Percentiles rank a stretch among this genome's conserved stretches.
Conservation (phyloP, 37 sponge, comb jelly and placozoan species). For the Halichondria panicea region DNA sequence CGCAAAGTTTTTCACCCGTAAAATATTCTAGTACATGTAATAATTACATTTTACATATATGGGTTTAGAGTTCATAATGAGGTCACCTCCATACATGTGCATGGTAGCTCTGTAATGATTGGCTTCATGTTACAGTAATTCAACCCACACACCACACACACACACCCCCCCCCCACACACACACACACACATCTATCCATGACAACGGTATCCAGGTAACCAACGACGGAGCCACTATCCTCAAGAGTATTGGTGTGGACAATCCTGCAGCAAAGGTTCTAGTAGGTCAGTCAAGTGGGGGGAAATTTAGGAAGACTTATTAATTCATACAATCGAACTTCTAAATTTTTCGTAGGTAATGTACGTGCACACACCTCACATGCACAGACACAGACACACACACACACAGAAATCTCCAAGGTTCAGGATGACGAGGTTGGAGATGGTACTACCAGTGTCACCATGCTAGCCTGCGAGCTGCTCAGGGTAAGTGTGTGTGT, state of each 20-base stretch:
- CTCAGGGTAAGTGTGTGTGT: conserved; percentile 61
- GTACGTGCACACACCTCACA: too few species aligned
- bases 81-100: too few species aligned
- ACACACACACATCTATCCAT: too few species aligned
- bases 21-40: too few species aligned
- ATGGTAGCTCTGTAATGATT: too few species aligned
- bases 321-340: background rate
- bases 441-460: conserved; percentile 98
- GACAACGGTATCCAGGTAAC: conserved; percentile 80
- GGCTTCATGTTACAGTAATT: too few species aligned
- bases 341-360: background rate
- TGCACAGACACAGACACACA: too few species aligned
- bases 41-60: too few species aligned
- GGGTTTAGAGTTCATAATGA: too few species aligned
- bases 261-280: conserved; percentile 98
- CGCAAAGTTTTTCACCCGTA: too few species aligned
- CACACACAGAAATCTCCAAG: conserved; percentile 88
- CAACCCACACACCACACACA: too few species aligned
- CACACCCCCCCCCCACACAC: too few species aligned
- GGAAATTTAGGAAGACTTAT: background rate
- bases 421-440: conserved; percentile 99
- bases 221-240: conserved; percentile 98
- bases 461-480: conserved; percentile 96
- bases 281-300: conserved; percentile 60
- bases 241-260: conserved; percentile 95